phyloP scores from a whole-genome alignment of 2,797 vertebrate genomes.

The Cichlasoma orientale region DNA sequence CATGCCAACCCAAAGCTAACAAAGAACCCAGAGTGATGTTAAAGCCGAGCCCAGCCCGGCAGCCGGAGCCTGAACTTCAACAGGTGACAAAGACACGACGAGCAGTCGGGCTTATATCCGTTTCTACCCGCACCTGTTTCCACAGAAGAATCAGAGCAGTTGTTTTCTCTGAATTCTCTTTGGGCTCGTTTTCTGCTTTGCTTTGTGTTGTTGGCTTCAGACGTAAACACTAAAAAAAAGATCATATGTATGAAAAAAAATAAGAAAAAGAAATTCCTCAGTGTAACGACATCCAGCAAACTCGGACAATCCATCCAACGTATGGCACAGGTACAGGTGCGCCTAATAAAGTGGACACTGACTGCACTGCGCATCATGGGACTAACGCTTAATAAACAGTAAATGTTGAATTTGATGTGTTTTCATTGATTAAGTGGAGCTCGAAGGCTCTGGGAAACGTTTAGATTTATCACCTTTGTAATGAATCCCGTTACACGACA shows the following conservation, averaged over 20 bases:
- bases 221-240: background rate
- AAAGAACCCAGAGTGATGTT: accelerated
- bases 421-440: accelerated
- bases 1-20: background rate
- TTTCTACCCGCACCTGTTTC: background rate
- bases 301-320: background rate
- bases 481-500: background rate
- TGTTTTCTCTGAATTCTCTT: background rate
- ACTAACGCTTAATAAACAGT: background rate
- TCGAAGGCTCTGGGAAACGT: background rate
- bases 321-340: background rate
- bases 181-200: too few relatives aligned
- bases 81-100: background rate
- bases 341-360: background rate
- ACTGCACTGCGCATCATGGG: background rate
- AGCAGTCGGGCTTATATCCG: too few relatives aligned
- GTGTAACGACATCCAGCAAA: background rate
- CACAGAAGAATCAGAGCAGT: background rate
- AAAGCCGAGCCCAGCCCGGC: background rate
- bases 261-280: accelerated
- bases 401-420: background rate
- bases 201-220: too few relatives aligned
- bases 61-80: background rate
- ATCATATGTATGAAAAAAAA: background rate
- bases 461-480: accelerated